Evolutionary conservation across 2,797 vertebrate genomes (phyloP).

Genomic region (Catostomus latipinnis): DNA sequence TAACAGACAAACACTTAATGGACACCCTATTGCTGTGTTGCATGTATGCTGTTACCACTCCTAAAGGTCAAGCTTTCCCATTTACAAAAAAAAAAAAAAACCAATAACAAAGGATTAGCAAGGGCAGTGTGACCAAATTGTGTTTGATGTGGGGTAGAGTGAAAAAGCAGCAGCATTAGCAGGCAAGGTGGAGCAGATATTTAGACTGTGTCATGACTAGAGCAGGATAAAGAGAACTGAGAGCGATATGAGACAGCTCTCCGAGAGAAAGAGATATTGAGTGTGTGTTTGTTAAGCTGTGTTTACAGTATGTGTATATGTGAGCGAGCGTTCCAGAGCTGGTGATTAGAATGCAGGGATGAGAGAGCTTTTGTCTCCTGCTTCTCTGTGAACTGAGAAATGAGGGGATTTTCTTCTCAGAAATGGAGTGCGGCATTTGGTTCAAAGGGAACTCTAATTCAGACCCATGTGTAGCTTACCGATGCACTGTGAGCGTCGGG

Average conservation of each 20-base stretch:
- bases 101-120: slow-evolving; percentile 44
- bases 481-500: slow-evolving; percentile 1
- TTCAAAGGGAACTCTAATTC: slow-evolving; percentile 49
- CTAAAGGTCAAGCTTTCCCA: slow-evolving; percentile 31
- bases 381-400: slow-evolving; percentile 63
- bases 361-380: slow-evolving; percentile 60
- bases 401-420: slow-evolving; percentile 75
- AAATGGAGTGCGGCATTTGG: slow-evolving; percentile 65
- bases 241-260: slow-evolving; percentile 31
- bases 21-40: neutral
- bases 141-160: slow-evolving; percentile 46
- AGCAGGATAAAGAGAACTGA: slow-evolving; percentile 37
- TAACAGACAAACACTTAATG: no score
- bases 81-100: slow-evolving; percentile 31
- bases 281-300: slow-evolving; percentile 42
- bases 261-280: slow-evolving; percentile 31
- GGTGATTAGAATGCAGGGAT: slow-evolving; percentile 68
- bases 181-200: slow-evolving; percentile 47
- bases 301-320: slow-evolving; percentile 32
- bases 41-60: slow-evolving; percentile 28
- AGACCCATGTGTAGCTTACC: neutral
- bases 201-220: slow-evolving; percentile 41
- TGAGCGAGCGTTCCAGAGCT: slow-evolving; percentile 60
- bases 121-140: slow-evolving; percentile 44
- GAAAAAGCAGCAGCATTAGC: slow-evolving; percentile 44